Percentiles rank a stretch among this genome's conserved stretches.
These are phyloP conservation scores for Siderastrea radians DNA, from an alignment of 92 coral and sea anemone species.

Conservation along the genomic window DNA sequence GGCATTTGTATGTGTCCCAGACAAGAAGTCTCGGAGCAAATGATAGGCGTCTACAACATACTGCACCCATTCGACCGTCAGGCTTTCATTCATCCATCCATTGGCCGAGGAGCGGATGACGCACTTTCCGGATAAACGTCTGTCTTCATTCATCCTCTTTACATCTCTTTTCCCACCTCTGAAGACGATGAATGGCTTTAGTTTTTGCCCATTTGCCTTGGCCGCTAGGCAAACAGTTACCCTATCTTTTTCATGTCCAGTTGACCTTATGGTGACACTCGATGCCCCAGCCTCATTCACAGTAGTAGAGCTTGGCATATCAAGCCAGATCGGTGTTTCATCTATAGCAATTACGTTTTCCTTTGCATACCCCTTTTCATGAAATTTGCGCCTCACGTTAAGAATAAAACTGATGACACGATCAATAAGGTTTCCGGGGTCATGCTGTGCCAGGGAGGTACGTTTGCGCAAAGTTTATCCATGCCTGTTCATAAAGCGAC, in stretches of 20 bases:
- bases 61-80: slow-evolving; percentile 15
- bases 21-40: slow-evolving; percentile 34
- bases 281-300: slow-evolving; percentile 35
- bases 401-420: slow-evolving; percentile 50
- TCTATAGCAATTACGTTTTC: slow-evolving; percentile 42
- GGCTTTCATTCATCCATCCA: slow-evolving; percentile 16
- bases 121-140: not conserved
- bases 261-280: slow-evolving; percentile 28
- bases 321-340: slow-evolving; percentile 38
- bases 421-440: slow-evolving; percentile 55
- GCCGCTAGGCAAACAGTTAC: slow-evolving; percentile 33
- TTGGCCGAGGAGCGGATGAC: not conserved
- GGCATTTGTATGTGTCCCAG: slow-evolving; percentile 42
- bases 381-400: slow-evolving; percentile 48
- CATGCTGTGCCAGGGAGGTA: slow-evolving; percentile 50
- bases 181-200: slow-evolving; percentile 1
- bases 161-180: slow-evolving; percentile 24
- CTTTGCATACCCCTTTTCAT: slow-evolving; percentile 28
- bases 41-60: slow-evolving; percentile 4
- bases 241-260: slow-evolving; percentile 41
- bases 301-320: slow-evolving; percentile 45
- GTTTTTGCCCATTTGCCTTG: slow-evolving; percentile 7
- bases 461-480: slow-evolving; percentile 27
- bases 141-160: slow-evolving; percentile 16
- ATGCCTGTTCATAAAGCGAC: slow-evolving; percentile 30